Percentiles rank a stretch among this genome's conserved stretches.
phyloP scores from a whole-genome alignment of 2,888 invertebrate species.

The Pasiphila rectangulata region DNA sequence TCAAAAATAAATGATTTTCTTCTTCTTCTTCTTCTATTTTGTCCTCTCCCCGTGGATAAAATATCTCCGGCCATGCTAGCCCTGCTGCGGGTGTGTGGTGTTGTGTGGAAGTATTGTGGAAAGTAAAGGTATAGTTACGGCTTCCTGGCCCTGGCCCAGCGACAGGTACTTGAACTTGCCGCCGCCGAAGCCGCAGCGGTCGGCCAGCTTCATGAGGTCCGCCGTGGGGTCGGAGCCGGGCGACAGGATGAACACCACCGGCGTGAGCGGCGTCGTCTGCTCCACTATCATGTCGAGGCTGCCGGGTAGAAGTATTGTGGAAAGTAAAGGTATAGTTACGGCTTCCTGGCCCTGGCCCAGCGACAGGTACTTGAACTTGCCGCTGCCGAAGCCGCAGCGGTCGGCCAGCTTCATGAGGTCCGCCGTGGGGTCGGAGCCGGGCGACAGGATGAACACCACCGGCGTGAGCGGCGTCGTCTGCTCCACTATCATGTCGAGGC shows the following conservation, averaged over 20 bases:
- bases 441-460: constrained; percentile 95
- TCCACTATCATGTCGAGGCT: constrained; percentile 92
- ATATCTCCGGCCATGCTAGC: no score
- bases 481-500: constrained; percentile 90
- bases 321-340: constrained; percentile 63
- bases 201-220: constrained; percentile 89
- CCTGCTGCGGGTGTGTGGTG: no score
- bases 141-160: constrained; percentile 96
- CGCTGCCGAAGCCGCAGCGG: constrained; percentile 84
- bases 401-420: constrained; percentile 91
- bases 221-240: constrained; percentile 97
- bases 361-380: constrained; percentile 92
- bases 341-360: constrained; percentile 96
- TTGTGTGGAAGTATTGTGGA: no score
- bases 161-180: constrained; percentile 93
- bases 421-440: constrained; percentile 95
- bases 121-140: constrained; percentile 67
- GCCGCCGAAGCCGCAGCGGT: constrained; percentile 84
- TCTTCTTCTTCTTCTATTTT: no score
- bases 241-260: constrained; percentile 95
- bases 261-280: constrained; percentile 90
- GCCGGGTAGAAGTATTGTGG: no score
- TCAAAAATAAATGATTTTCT: no score
- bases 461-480: constrained; percentile 92
- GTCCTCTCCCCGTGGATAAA: no score